phyloP scores from a whole-genome alignment of 2,113 vertebrate genomes.

The Dasyurus viverrinus region DNA sequence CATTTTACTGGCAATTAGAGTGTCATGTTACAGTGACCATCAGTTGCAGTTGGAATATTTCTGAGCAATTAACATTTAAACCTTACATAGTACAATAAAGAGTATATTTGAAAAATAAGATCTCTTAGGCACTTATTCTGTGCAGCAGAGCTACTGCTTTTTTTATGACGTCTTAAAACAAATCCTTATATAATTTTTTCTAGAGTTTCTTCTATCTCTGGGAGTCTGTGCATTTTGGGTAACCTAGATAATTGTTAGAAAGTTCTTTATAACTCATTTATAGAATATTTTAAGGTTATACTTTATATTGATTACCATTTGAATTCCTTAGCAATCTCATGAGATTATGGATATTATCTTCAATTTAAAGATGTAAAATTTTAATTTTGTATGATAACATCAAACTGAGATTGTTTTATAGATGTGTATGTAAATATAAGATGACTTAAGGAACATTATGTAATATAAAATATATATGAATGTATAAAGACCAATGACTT shows the following conservation, averaged over 20 bases:
- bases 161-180: constrained; percentile 23
- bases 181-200: not conserved
- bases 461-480: not conserved
- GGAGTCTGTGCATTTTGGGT: not conserved
- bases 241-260: not conserved
- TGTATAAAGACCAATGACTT: not conserved
- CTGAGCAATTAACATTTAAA: constrained; percentile 21
- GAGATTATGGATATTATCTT: not conserved
- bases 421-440: not conserved
- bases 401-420: not conserved
- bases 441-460: not conserved
- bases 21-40: constrained; percentile 12
- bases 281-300: not conserved
- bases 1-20: constrained; percentile 30
- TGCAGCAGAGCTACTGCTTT: not conserved
- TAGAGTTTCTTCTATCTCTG: not conserved
- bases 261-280: not conserved
- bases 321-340: not conserved
- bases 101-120: constrained; percentile 19
- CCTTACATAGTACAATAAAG: constrained; percentile 8
- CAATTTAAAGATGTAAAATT: not conserved
- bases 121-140: constrained; percentile 14
- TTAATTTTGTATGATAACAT: not conserved
- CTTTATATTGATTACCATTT: not conserved
- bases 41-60: not conserved